Conservation (phyloP, 2,888 invertebrate species). For the Selenia dentaria region DNA sequence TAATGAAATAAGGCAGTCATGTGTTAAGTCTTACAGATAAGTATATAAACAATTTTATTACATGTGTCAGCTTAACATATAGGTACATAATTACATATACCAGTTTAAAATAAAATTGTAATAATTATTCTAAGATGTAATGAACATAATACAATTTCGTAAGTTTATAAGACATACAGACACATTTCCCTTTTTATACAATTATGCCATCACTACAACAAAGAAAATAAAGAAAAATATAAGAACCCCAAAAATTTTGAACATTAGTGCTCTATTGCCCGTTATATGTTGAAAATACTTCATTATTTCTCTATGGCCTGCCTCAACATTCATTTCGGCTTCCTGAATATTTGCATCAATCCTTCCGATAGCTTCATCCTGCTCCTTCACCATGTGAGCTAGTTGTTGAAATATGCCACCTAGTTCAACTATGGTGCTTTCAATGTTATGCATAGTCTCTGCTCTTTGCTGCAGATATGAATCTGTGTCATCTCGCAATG, state of each 20-base stretch:
- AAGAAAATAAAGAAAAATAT: conserved; percentile 99
- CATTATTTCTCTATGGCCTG: conserved; percentile 98
- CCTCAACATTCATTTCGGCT: conserved; percentile 98
- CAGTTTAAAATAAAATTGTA: no score
- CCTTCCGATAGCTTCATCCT: conserved; percentile 98
- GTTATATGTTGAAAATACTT: conserved; percentile 99
- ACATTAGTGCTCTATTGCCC: conserved; percentile 99
- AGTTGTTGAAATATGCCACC: conserved; percentile 99
- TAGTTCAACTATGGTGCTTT: conserved; percentile 98
- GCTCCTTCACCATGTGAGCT: conserved; percentile 98
- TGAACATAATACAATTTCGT: no score
- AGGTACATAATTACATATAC: no score
- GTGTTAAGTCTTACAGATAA: no score
- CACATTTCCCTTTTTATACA: conserved; percentile 14
- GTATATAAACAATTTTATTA: no score
- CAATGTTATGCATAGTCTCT: conserved; percentile 99
- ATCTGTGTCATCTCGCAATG: conserved; percentile 94
- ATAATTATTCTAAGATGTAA: no score
- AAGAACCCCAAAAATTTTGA: conserved; percentile 98
- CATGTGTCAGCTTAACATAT: no score
- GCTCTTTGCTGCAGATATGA: conserved; percentile 96
- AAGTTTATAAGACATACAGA: background rate
- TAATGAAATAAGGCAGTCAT: no score
- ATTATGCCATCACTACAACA: conserved; percentile 96
- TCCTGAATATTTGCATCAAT: conserved; percentile 99